Percentiles rank a stretch among this genome's conserved stretches.
phyloP scores from a whole-genome alignment of 2,113 vertebrate species.

The Cygnus atratus region DNA sequence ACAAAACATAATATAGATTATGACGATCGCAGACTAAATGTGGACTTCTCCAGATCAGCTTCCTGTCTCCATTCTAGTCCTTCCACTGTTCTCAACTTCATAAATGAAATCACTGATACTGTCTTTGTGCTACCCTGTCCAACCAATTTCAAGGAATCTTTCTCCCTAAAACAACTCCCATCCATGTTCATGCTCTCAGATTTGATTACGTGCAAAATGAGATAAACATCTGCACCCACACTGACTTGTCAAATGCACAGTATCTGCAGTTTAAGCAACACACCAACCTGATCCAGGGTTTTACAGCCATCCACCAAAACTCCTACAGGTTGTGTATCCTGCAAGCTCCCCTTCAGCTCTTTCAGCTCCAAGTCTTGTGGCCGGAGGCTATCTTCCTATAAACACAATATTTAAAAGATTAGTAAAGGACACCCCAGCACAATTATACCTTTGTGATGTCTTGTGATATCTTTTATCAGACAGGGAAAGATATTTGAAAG shows the following conservation, averaged over 20 bases:
- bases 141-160: neutral
- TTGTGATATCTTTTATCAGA: neutral
- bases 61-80: neutral
- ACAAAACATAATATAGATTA: neutral
- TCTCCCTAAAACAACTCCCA: neutral
- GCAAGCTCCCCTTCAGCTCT: slow-evolving; percentile 91
- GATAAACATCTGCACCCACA: neutral
- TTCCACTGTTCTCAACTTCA: neutral
- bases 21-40: neutral
- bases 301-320: slow-evolving; percentile 91
- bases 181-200: neutral
- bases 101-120: neutral
- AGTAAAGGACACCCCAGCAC: neutral
- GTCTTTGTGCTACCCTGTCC: neutral
- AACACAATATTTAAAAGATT: neutral
- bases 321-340: slow-evolving; percentile 95
- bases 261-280: neutral
- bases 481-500: neutral
- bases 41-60: neutral
- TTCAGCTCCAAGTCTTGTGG: slow-evolving; percentile 87
- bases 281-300: slow-evolving; percentile 92
- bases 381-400: slow-evolving; percentile 83
- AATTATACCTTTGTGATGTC: neutral
- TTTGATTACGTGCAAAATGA: neutral
- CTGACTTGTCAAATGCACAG: neutral